phyloP scores from a whole-genome alignment of 1,140 invertebrate species.

The Archegozetes longisetosus region DNA sequence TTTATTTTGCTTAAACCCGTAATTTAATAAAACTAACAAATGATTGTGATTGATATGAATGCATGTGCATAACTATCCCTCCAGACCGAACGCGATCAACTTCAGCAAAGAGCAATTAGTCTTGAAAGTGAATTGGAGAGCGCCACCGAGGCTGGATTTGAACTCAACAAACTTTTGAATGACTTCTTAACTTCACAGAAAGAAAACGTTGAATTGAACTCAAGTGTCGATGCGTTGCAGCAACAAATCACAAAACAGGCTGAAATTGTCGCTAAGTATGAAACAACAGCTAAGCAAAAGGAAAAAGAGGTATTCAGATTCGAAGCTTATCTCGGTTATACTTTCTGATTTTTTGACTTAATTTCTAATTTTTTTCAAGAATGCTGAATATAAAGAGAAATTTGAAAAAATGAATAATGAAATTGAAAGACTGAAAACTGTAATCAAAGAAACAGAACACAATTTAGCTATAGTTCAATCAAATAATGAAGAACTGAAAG shows the following conservation, averaged over 20 bases:
- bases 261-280: not conserved
- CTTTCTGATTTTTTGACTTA: not conserved
- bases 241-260: not conserved
- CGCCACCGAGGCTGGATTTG: not conserved
- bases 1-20: too few species aligned
- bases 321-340: not conserved
- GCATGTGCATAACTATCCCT: not conserved
- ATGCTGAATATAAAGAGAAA: not conserved
- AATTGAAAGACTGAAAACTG: not conserved
- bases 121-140: not conserved
- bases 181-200: not conserved
- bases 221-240: not conserved
- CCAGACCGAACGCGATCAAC: not conserved
- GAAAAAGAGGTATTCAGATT: not conserved
- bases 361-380: not conserved
- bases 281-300: not conserved
- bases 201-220: not conserved
- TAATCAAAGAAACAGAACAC: constrained; percentile 3
- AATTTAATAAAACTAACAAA: too few species aligned
- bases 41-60: too few species aligned
- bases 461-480: not conserved
- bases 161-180: not conserved
- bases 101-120: not conserved
- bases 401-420: not conserved
- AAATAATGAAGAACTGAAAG: not conserved